phyloP scores from a whole-genome alignment of 2,113 vertebrate species.

The Melanotaenia duboulayi region DNA sequence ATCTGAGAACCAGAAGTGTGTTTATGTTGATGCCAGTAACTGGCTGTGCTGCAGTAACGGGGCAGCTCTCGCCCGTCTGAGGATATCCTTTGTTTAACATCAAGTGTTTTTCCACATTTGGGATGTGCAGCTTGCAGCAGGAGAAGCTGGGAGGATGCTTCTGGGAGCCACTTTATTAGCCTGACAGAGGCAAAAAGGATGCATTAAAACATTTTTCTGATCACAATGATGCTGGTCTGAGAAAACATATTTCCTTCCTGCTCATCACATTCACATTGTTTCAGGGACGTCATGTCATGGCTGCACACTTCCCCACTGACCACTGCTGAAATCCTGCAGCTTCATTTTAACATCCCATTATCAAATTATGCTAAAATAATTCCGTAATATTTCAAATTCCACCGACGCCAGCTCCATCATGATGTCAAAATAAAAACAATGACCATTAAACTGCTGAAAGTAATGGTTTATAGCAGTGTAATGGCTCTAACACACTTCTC shows the following conservation, averaged over 20 bases:
- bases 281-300: slow-evolving; percentile 26
- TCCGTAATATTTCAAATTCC: too few relatives aligned
- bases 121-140: slow-evolving; percentile 40
- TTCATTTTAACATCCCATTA: too few relatives aligned
- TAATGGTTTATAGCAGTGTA: too few relatives aligned
- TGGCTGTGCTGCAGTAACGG: slow-evolving; percentile 48
- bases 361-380: too few relatives aligned
- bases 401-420: too few relatives aligned
- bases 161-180: slow-evolving; percentile 37
- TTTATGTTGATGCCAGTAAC: slow-evolving; percentile 72
- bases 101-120: slow-evolving; percentile 74
- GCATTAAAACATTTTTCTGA: slow-evolving; percentile 14
- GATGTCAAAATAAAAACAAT: too few relatives aligned
- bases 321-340: neutral
- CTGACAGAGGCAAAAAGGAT: slow-evolving; percentile 30
- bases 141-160: slow-evolving; percentile 32
- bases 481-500: too few relatives aligned
- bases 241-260: slow-evolving; percentile 41
- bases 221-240: slow-evolving; percentile 10
- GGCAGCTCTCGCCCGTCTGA: slow-evolving; percentile 55
- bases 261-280: neutral
- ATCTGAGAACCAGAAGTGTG: slow-evolving; percentile 45
- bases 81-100: slow-evolving; percentile 84
- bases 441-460: too few relatives aligned
- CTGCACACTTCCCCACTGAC: neutral